Conservation (phyloP, 2,113 vertebrate species). For the Fulica atra region DNA sequence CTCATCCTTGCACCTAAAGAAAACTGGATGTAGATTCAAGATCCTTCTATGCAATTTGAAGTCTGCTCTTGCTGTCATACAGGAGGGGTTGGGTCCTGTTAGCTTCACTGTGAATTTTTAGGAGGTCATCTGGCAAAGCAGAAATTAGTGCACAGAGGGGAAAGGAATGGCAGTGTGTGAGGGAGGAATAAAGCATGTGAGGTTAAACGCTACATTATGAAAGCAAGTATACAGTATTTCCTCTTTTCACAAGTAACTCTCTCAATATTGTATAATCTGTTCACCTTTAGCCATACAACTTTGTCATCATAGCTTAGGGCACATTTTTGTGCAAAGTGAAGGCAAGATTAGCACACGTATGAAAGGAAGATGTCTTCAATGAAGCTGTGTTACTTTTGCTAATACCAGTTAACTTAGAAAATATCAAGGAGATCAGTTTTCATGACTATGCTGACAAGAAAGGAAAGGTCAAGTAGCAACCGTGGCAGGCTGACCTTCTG, state of each 20-base stretch:
- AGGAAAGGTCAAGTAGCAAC: background rate
- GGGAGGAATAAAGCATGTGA: background rate
- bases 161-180: background rate
- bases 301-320: background rate
- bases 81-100: background rate
- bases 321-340: background rate
- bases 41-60: background rate
- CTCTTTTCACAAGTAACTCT: background rate
- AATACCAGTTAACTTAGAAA: background rate
- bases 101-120: background rate
- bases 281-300: background rate
- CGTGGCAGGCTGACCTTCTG: background rate
- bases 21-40: background rate
- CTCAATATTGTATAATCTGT: background rate
- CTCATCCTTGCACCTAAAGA: background rate
- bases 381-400: background rate
- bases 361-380: background rate
- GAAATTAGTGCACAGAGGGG: background rate
- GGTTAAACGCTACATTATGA: background rate
- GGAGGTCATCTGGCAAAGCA: background rate
- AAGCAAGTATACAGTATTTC: background rate
- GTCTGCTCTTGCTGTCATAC: background rate
- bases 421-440: background rate
- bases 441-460: background rate
- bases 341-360: background rate